A percentile compares a stretch with the other conserved stretches of the same genome.
Conservation (phyloP, 2,113 vertebrate species). For the Amazona vittata region DNA sequence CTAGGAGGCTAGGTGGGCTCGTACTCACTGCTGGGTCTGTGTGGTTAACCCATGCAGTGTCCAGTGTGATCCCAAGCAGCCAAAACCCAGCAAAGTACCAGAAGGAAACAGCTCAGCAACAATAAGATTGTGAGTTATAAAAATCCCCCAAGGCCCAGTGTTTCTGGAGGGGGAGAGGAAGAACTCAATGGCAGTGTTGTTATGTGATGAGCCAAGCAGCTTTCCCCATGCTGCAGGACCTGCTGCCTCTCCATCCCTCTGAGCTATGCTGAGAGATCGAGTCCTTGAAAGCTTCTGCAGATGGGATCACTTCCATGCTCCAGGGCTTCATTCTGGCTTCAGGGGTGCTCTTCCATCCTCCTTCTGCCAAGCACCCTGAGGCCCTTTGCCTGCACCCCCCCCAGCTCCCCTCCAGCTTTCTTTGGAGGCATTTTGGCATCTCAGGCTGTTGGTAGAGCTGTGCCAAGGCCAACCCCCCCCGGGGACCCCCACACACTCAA, state of each 20-base stretch:
- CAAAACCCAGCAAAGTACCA: neutral
- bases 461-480: neutral
- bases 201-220: fast-evolving
- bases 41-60: neutral
- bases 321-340: neutral
- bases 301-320: neutral
- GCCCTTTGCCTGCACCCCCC: neutral
- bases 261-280: neutral
- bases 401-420: neutral
- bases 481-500: fast-evolving
- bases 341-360: neutral
- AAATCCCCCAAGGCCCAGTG: neutral
- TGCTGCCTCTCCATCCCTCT: neutral
- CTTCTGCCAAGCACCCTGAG: neutral
- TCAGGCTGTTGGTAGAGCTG: neutral
- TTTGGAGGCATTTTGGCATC: neutral
- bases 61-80: fast-evolving
- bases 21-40: fast-evolving
- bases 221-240: neutral
- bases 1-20: fast-evolving
- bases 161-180: neutral
- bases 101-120: neutral
- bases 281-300: neutral
- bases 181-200: neutral
- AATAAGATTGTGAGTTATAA: neutral